phyloP scores from a whole-genome alignment of 2,113 vertebrate genomes.

The Phainopepla nitens region DNA sequence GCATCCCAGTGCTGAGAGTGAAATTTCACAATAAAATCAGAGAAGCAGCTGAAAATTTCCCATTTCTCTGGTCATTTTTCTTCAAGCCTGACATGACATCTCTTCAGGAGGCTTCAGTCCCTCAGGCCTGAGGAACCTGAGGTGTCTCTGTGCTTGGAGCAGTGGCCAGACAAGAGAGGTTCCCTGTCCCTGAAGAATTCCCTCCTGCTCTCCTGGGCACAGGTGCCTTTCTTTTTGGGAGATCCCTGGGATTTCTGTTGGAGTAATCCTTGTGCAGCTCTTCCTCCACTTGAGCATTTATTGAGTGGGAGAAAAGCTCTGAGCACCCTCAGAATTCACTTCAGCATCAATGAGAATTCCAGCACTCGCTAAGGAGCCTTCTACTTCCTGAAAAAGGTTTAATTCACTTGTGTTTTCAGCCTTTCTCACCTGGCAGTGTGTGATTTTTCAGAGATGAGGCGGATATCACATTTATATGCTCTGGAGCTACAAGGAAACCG shows the following conservation, averaged over 20 bases:
- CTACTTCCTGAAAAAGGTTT: not conserved
- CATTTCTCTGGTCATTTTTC: not conserved
- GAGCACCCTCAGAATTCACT: not conserved
- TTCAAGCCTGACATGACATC: not conserved
- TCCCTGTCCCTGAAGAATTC: not conserved
- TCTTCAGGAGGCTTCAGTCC: not conserved
- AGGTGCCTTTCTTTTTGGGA: not conserved
- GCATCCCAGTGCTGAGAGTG: not conserved
- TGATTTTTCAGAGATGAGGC: not conserved
- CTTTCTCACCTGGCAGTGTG: not conserved
- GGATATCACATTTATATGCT: not conserved
- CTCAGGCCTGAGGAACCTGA: not conserved
- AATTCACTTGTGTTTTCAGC: not conserved
- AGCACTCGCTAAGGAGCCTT: fast-evolving
- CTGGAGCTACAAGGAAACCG: not conserved
- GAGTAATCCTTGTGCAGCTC: not conserved
- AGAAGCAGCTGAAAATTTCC: not conserved
- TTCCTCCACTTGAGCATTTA: not conserved
- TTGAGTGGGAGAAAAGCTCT: not conserved
- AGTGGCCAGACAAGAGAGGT: not conserved
- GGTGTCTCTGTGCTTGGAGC: not conserved
- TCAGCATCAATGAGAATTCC: not conserved
- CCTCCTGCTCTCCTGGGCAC: not conserved
- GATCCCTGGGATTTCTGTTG: not conserved
- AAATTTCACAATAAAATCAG: not conserved